These are phyloP conservation scores for Callochromis pleurospilus DNA, from an alignment of 2,113 vertebrate species.

Conservation along the genomic window DNA sequence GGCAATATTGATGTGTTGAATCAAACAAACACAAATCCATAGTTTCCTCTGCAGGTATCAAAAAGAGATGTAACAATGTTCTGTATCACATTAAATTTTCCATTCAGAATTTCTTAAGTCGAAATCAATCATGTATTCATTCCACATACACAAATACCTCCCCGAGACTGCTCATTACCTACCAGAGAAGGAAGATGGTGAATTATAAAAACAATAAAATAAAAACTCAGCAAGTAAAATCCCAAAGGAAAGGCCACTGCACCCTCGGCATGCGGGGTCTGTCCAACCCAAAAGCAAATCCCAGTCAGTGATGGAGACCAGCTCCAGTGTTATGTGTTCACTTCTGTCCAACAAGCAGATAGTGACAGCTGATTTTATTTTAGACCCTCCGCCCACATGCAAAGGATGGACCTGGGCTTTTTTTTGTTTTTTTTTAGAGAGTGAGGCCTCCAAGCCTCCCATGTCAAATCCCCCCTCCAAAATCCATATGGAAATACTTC, in stretches of 20 bases:
- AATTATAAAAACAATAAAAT: slow-evolving; percentile 12
- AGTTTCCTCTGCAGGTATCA: neutral
- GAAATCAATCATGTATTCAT: neutral
- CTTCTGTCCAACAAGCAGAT: slow-evolving; percentile 68
- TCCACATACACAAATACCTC: neutral
- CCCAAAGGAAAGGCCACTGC: slow-evolving; percentile 56
- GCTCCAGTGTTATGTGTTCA: slow-evolving; percentile 75
- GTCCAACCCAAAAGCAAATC: slow-evolving; percentile 70
- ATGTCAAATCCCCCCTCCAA: slow-evolving; percentile 33
- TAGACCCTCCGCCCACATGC: slow-evolving; percentile 64
- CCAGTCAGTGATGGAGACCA: slow-evolving; percentile 79
- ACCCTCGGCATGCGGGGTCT: slow-evolving; percentile 58
- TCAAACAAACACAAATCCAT: neutral
- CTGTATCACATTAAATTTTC: neutral
- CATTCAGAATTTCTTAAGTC: neutral
- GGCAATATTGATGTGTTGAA: neutral
- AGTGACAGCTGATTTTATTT: slow-evolving; percentile 84
- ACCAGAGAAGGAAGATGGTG: slow-evolving; percentile 46
- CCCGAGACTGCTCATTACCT: slow-evolving; percentile 26
- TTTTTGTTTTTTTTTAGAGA: slow-evolving; percentile 66
- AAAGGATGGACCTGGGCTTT: slow-evolving; percentile 56
- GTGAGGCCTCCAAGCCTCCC: slow-evolving; percentile 66
- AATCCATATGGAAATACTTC: slow-evolving; percentile 60
- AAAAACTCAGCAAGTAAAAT: slow-evolving; percentile 56
- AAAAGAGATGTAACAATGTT: neutral